Evolutionary conservation across 2,888 invertebrate genomes (phyloP).

Genomic region (Cosmia pyralina): DNA sequence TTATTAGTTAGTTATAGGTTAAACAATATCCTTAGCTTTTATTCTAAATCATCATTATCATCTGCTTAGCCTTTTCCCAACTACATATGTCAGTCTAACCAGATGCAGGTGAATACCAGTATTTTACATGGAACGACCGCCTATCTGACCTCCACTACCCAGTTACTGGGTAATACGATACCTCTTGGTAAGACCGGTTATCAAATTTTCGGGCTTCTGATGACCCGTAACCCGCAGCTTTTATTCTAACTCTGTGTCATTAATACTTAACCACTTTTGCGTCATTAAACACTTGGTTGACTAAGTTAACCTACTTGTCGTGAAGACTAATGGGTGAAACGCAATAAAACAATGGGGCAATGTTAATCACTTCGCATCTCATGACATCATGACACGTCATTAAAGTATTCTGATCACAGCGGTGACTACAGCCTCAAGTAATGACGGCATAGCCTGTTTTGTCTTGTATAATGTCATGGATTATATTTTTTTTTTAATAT

Average conservation of each 20-base stretch:
- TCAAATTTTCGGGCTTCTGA: too few relatives aligned
- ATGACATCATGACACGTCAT: constrained; percentile 66
- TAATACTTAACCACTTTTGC: constrained; percentile 4
- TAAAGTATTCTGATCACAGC: constrained; percentile 61
- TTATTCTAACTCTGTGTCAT: neutral
- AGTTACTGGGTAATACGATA: too few relatives aligned
- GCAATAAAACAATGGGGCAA: constrained; percentile 51
- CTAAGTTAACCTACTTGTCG: constrained; percentile 33
- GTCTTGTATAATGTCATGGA: neutral
- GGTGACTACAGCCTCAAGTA: constrained; percentile 28
- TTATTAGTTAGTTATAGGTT: neutral
- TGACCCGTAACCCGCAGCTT: neutral
- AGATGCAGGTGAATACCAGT: too few relatives aligned
- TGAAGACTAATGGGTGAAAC: constrained; percentile 34
- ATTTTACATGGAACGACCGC: too few relatives aligned
- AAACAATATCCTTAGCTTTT: neutral
- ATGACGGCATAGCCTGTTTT: constrained; percentile 53
- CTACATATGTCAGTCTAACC: too few relatives aligned
- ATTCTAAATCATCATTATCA: neutral
- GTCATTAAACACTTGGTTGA: constrained; percentile 29
- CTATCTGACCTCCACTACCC: too few relatives aligned
- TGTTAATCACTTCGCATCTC: constrained; percentile 44
- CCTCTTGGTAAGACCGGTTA: too few relatives aligned
- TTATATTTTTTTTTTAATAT: constrained; percentile 11
- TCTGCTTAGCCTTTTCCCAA: too few relatives aligned